These are phyloP conservation scores for Drosophila serrata DNA, from an alignment of 1,140 invertebrate genomes.

Conservation along the genomic window DNA sequence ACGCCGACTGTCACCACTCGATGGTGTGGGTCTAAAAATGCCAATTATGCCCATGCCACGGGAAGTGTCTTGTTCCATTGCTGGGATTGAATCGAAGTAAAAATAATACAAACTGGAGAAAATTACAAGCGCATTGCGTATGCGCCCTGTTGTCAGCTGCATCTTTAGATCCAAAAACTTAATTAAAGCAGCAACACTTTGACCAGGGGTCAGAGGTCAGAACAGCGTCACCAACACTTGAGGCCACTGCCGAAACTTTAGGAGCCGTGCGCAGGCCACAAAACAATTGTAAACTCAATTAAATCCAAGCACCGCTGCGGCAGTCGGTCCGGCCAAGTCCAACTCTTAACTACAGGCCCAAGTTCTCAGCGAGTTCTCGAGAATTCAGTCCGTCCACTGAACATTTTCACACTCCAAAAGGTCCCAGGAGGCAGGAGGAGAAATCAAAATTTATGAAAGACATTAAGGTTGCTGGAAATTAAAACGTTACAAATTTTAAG, in stretches of 20 bases:
- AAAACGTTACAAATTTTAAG: background rate
- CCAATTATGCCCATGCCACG: conserved; percentile 67
- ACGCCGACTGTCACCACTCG: conserved; percentile 50
- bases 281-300: conserved; percentile 83
- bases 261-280: conserved; percentile 52
- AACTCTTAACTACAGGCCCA: conserved; percentile 57
- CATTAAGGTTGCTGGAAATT: background rate
- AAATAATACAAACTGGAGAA: conserved; percentile 12
- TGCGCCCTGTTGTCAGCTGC: conserved; percentile 37
- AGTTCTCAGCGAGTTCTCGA: conserved; percentile 37
- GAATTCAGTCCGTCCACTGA: background rate
- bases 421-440: background rate
- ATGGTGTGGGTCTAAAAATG: conserved; percentile 53
- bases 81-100: conserved; percentile 1
- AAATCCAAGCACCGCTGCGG: conserved; percentile 75
- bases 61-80: conserved; percentile 34
- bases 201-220: conserved; percentile 44
- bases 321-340: conserved; percentile 27
- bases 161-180: conserved; percentile 49
- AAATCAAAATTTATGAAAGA: background rate
- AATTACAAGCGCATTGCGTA: conserved; percentile 56
- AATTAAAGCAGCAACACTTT: conserved; percentile 62
- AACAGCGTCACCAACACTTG: conserved; percentile 22
- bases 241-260: conserved; percentile 52
- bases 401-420: background rate